These are phyloP conservation scores for Limonius californicus DNA, from an alignment of 1,140 invertebrate species.

Conservation along the genomic window DNA sequence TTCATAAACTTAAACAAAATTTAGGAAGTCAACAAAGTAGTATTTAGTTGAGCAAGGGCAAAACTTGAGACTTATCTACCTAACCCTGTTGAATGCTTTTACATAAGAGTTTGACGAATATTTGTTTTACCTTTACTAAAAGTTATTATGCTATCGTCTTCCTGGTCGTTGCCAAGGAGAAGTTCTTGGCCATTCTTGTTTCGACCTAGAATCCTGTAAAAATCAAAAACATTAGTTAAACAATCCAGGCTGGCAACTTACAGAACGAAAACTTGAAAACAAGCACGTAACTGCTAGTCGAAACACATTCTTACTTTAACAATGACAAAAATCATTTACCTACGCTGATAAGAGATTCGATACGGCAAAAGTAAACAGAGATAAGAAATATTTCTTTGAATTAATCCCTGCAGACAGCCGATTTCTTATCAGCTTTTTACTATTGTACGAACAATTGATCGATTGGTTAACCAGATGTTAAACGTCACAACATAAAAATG, in stretches of 20 bases:
- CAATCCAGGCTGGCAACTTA: not conserved
- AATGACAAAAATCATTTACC: too few relatives aligned
- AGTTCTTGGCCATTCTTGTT: slow-evolving; percentile 16
- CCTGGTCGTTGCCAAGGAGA: slow-evolving; percentile 15
- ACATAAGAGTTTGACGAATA: not conserved
- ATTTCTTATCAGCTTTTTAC: too few relatives aligned
- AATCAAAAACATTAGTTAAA: not conserved
- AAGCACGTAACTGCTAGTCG: not conserved
- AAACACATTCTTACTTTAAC: too few relatives aligned
- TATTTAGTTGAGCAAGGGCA: too few relatives aligned
- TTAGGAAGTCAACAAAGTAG: too few relatives aligned
- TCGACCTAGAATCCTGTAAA: slow-evolving; percentile 18
- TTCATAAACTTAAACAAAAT: too few relatives aligned
- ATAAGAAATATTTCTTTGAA: not conserved
- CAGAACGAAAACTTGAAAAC: not conserved
- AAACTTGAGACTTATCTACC: too few relatives aligned
- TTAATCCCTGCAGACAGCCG: not conserved
- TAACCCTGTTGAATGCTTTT: too few relatives aligned
- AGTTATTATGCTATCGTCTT: slow-evolving; percentile 1
- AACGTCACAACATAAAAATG: slow-evolving; percentile 5
- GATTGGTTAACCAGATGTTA: not conserved
- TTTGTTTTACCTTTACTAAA: not conserved
- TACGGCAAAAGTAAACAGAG: not conserved
- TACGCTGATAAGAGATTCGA: not conserved
- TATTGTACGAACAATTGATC: not conserved